Base-by-base conservation (phyloP, 2,797 vertebrate species). In the Sebastes taczanowskii region DNA sequence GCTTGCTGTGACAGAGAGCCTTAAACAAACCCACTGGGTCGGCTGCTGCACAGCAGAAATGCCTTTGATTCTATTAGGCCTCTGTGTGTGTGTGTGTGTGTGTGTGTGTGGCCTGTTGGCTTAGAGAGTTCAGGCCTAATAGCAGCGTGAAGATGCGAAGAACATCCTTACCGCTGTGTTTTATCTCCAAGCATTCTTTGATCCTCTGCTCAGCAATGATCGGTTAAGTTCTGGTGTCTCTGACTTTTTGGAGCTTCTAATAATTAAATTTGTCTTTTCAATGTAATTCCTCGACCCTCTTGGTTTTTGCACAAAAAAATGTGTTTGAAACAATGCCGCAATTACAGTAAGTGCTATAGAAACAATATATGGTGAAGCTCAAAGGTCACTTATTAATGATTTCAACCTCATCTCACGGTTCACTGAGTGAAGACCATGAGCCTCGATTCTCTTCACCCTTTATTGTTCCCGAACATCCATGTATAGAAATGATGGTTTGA, bases 51-150 rank as follows among this genome's bases (percentile, higher is more conserved):
- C 89, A 88, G 86, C 77, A 94, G 90, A 93, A 92, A 93, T 93
- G 92, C 91, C 91, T 95, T 95, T 96, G 94, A 95, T 95, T 92
- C 64, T 59, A 84, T 86, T 84, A 89, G 89, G 38, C 77, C 77
- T 14, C 1, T 38, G 38, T 3, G 10, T 34, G 34, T 38, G 34
- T 35, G 35, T 3, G 10, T 42, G 38, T 38, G 38, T 3, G 10
- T 34, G 34, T 38, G 34, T 35, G 35, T 3, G 10, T 42, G 38
- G 71, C 80, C 62, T 92, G 87, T 83, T 82, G 80, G 81, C 80
- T 92, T 87, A 86, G 81, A 91, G 76, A 90, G 92, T 90, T 91
- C 86, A 83, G 66, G 58, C 77, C 82, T 82, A 85, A 85, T 84
- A 88, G 83, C 86, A 77, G 73, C 46, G 35, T 79, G 79, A 80